Evolutionary conservation across 2,888 invertebrate species (phyloP).

Genomic region (Oxystoma pomonae): DNA sequence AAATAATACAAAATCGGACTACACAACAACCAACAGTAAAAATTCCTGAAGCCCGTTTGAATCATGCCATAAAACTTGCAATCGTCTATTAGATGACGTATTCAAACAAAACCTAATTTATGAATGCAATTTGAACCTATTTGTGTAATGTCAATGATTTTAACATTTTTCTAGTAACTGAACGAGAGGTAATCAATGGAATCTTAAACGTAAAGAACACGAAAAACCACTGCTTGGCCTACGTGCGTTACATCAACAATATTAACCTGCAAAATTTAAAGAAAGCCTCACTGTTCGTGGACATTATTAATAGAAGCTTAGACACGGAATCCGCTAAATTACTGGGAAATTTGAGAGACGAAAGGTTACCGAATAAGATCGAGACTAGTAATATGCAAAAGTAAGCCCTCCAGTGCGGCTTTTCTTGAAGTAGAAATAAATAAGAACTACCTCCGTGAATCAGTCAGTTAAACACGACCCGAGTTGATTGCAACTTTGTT

Average conservation of each 20-base stretch:
- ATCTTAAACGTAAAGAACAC: slow-evolving; percentile 90
- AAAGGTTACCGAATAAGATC: slow-evolving; percentile 82
- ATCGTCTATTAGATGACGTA: too few species aligned
- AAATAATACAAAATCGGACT: not conserved
- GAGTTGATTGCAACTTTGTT: too few species aligned
- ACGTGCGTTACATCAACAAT: slow-evolving; percentile 93
- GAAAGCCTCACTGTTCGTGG: slow-evolving; percentile 92
- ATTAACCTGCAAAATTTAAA: slow-evolving; percentile 93
- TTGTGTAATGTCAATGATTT: too few species aligned
- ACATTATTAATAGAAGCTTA: slow-evolving; percentile 86
- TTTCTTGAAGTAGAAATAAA: too few species aligned
- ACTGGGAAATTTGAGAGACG: slow-evolving; percentile 84
- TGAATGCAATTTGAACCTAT: too few species aligned
- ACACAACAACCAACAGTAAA: not conserved
- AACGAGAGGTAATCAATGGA: slow-evolving; percentile 95
- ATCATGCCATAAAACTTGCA: too few species aligned
- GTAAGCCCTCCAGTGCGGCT: too few species aligned
- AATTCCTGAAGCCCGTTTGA: too few species aligned
- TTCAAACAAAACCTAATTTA: too few species aligned
- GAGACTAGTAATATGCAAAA: slow-evolving; percentile 85
- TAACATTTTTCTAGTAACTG: slow-evolving; percentile 70
- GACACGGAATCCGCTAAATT: slow-evolving; percentile 92
- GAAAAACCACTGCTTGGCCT: slow-evolving; percentile 92
- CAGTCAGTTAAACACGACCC: too few species aligned
- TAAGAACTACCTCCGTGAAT: too few species aligned